Conservation (phyloP, 2,888 invertebrate genomes). For the Empis livida region DNA sequence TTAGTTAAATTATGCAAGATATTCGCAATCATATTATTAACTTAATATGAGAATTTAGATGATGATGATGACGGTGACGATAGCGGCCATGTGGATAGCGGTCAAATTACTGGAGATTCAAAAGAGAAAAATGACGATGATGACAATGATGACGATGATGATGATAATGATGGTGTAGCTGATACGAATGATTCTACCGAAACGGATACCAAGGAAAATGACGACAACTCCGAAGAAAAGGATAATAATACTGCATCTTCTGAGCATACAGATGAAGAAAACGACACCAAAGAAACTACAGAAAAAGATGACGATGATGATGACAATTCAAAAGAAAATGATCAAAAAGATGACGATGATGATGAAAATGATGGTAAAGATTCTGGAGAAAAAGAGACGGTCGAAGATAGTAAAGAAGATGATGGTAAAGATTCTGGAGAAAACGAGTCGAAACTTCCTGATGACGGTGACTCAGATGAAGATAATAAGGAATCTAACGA, state of each 20-base stretch:
- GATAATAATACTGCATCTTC: constrained; percentile 2
- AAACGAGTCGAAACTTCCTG: constrained; percentile 3
- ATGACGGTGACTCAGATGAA: constrained; percentile 15
- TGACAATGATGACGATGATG: constrained; percentile 19
- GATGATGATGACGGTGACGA: constrained; percentile 16
- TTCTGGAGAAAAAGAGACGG: constrained; percentile 11
- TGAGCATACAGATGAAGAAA: constrained; percentile 9
- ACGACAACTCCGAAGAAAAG: constrained; percentile 10
- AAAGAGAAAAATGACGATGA: constrained; percentile 15
- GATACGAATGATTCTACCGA: constrained; percentile 8
- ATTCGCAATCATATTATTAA: neutral
- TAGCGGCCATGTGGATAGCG: constrained; percentile 14
- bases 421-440: constrained; percentile 12
- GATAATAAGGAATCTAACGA: constrained; percentile 19
- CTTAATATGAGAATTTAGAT: constrained; percentile 10
- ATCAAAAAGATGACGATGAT: constrained; percentile 10
- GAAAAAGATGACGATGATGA: constrained; percentile 11
- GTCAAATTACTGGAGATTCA: constrained; percentile 6
- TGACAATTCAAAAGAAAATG: constrained; percentile 7
- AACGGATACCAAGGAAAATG: constrained; percentile 10
- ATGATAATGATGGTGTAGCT: constrained; percentile 15
- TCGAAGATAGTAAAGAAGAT: constrained; percentile 5
- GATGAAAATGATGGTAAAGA: constrained; percentile 16
- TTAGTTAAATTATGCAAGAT: neutral
- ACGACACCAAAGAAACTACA: constrained; percentile 10